Evolutionary conservation across 2,113 vertebrate species (phyloP), one percentile per base, ranked within the genome.

Genomic region (Hyaena hyaena): DNA sequence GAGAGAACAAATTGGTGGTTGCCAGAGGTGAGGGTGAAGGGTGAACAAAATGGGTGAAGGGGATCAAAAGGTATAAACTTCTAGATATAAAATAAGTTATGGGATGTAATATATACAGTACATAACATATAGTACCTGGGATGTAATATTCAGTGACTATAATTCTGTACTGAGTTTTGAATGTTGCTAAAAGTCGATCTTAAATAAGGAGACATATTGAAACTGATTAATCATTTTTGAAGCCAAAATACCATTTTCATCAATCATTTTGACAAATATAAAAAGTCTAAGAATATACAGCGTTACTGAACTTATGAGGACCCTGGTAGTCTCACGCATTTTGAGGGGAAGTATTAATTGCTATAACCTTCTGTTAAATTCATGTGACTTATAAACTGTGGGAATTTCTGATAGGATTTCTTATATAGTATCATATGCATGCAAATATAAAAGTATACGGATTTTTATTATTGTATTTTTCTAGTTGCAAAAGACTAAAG

Each of bases 141-240:
- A 9, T 61, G 58, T 61, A 23, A 61, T 23, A 23, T 23, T 23
- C 58, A 39, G 39, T 76, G 39, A 76, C 39, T 45, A 15, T 26
- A 74, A 26, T 74, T 76, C 73, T 15, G 15, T 19, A 50, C 16
- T 50, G 45, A 31, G 28, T 77, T 77, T 77, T 31, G 31, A 16
- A 77, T 50, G 24, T 50, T 50, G 74, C 15, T 50, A 77, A 77
- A 77, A 77, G 15, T 50, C 17, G 28, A 77, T 33, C 45, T 77
- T 77, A 50, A 50, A 77, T 84, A n/a, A 84, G 16, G 17, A 11
- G 23, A 58, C 5, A 76, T 58, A 45, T 19, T 16, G 24, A 83
- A 96, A 94, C 9, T 71, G 33, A 50, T 82, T 58, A 24, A 58
- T 80, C 16, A 80, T 69, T 95, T 96, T 79, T 88, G 28, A 91